These are phyloP conservation scores for Heliconius aoede DNA, from an alignment of 2,888 invertebrate genomes.

Conservation along the genomic window DNA sequence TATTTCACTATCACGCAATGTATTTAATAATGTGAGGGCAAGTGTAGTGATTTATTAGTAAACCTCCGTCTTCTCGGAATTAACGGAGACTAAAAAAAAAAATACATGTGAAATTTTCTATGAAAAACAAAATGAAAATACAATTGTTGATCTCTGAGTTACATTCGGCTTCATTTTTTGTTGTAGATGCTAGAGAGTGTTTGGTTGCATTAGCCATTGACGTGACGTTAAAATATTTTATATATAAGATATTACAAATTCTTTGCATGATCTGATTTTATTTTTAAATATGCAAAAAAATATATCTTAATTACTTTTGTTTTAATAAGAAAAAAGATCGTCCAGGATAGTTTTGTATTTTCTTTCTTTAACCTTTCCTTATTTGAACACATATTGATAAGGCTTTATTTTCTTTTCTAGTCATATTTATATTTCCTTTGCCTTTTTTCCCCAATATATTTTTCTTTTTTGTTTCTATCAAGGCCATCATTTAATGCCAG, in stretches of 20 bases:
- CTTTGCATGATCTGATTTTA: neutral
- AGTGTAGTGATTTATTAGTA: no score
- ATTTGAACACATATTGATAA: no score
- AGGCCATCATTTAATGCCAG: no score
- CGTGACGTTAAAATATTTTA: neutral
- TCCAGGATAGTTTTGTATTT: no score
- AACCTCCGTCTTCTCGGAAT: neutral
- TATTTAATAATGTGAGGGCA: no score
- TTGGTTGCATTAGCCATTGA: slow-evolving; percentile 17
- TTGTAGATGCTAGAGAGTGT: slow-evolving; percentile 23
- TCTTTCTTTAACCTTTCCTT: neutral
- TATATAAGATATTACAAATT: neutral
- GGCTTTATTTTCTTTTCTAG: no score
- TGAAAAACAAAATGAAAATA: neutral
- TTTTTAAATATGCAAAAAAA: neutral
- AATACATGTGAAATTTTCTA: slow-evolving; percentile 1
- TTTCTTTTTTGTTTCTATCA: neutral
- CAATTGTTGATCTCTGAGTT: slow-evolving; percentile 19
- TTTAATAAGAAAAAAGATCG: no score
- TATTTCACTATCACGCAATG: no score
- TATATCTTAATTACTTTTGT: no score
- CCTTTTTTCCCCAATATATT: no score
- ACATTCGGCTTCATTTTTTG: slow-evolving; percentile 31
- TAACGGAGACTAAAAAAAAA: neutral
- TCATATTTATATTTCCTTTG: no score